phyloP scores from a whole-genome alignment of 2,797 vertebrate species.

The Coregonus suidteri region DNA sequence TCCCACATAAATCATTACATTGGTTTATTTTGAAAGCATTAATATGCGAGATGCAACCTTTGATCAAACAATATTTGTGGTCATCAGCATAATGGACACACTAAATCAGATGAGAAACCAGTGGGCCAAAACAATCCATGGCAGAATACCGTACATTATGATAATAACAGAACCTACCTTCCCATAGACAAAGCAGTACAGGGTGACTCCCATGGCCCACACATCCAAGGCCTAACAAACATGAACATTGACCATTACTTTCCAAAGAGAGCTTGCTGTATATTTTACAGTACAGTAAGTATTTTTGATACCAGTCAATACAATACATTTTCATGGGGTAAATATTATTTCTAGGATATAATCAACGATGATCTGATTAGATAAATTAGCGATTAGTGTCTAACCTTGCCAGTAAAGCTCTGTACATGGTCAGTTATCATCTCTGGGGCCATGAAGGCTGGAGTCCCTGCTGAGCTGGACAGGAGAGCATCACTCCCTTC shows the following conservation, averaged over 20 bases:
- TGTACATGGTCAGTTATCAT: conserved; percentile 84
- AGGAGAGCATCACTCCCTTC: conserved; percentile 89
- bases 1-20: neutral
- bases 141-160: neutral
- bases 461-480: conserved; percentile 89
- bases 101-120: neutral
- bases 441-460: conserved; percentile 97
- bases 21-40: neutral
- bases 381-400: neutral
- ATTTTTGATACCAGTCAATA: no score
- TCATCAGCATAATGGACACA: neutral
- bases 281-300: neutral
- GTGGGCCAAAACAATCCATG: neutral
- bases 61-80: neutral
- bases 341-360: no score
- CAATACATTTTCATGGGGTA: neutral
- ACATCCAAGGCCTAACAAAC: conserved; percentile 89
- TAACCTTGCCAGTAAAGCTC: conserved; percentile 92
- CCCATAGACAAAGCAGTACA: conserved; percentile 93
- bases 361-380: neutral
- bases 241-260: conserved; percentile 24
- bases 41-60: neutral
- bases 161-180: conserved; percentile 76
- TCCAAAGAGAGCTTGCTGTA: neutral
- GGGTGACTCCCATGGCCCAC: conserved; percentile 94